Conservation (phyloP, 2,113 vertebrate genomes). For the Malurus cyaneus region DNA sequence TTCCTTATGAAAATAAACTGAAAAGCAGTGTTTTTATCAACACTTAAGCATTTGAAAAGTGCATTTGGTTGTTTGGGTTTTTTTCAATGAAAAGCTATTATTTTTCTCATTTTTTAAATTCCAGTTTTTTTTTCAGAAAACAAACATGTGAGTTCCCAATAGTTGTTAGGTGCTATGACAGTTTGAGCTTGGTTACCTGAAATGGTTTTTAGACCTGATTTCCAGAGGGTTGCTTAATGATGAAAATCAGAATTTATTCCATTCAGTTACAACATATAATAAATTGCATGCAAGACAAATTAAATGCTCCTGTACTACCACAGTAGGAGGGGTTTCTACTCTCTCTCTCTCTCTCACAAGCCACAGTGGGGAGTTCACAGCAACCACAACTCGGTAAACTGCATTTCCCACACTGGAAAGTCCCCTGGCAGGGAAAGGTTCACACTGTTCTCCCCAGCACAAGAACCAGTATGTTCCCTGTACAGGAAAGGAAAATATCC, state of each 20-base stretch:
- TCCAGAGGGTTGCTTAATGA: background rate
- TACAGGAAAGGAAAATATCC: background rate
- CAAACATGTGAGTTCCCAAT: background rate
- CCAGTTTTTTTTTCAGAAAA: background rate
- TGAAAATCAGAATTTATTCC: background rate
- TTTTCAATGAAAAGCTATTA: background rate
- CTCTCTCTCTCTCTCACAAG: background rate
- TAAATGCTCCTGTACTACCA: background rate
- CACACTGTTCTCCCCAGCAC: fast-evolving
- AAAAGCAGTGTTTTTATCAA: background rate
- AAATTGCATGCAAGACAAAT: background rate
- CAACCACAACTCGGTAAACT: background rate
- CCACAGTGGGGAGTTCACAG: background rate
- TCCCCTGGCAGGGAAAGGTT: background rate
- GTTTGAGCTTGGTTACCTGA: background rate
- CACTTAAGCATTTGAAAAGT: background rate
- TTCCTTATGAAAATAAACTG: background rate
- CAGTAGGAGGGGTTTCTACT: background rate
- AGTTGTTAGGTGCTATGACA: background rate
- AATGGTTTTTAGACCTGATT: background rate
- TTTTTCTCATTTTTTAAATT: background rate
- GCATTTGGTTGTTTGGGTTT: fast-evolving
- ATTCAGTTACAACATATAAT: background rate
- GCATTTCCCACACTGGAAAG: background rate
- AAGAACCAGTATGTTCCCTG: background rate